These are phyloP conservation scores for Pseudachorutes palmiensis DNA, from an alignment of 1,140 invertebrate genomes.

Conservation along the genomic window DNA sequence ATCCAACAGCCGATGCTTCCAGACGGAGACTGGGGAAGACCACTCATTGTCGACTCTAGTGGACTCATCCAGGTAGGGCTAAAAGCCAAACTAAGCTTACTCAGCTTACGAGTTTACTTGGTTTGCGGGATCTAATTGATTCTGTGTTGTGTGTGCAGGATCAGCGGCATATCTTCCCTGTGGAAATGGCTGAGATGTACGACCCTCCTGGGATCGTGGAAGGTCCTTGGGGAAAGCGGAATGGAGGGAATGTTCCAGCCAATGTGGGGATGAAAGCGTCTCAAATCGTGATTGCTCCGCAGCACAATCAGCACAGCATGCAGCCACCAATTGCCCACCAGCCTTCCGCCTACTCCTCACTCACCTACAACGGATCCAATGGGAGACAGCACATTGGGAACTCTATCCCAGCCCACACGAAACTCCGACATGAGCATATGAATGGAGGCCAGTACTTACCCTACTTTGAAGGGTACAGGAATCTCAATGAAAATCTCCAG, in stretches of 20 bases:
- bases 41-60: constrained; percentile 69
- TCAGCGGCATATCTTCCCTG: constrained; percentile 52
- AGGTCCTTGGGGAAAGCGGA: constrained; percentile 37
- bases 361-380: constrained; percentile 28
- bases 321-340: constrained; percentile 38
- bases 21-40: constrained; percentile 64
- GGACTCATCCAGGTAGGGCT: constrained; percentile 55
- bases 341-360: constrained; percentile 32
- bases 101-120: background rate
- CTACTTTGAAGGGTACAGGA: constrained; percentile 42
- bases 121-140: background rate
- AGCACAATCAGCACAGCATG: constrained; percentile 27
- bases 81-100: background rate
- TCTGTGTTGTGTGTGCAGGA: constrained; percentile 35
- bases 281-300: constrained; percentile 34
- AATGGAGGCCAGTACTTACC: constrained; percentile 31
- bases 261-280: constrained; percentile 24
- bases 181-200: constrained; percentile 53
- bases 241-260: constrained; percentile 23
- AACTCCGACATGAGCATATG: constrained; percentile 27
- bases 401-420: constrained; percentile 37
- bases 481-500: constrained; percentile 44
- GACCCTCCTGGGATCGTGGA: constrained; percentile 51
- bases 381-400: constrained; percentile 31
- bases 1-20: constrained; percentile 56